Base-by-base conservation (phyloP, 2,113 vertebrate genomes). In the Neomonachus schauinslandi region DNA sequence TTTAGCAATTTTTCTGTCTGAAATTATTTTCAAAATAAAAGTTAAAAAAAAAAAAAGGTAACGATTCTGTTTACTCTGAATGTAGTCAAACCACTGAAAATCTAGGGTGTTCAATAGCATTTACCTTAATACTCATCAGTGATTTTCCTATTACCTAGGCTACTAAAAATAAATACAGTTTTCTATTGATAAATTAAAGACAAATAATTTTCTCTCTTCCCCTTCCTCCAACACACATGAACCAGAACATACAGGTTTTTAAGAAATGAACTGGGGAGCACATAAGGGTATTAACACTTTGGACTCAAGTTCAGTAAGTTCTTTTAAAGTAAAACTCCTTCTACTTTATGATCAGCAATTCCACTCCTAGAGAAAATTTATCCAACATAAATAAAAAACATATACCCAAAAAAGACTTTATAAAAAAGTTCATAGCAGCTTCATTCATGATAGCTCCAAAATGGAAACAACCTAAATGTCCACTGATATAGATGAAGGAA, bases 1-100 rank as follows among this genome's bases (percentile, higher is more conserved):
- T 82, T 84, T 46, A 89, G 15, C 10, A 95, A 89, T 28, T 85
- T 36, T 93, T 94, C 46, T 79, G 8, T 49, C 28, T 82, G 36
- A 91, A 84, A 74, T 49, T 88, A 95, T 83, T 96, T 49, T 84
- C 18, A 89, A 94, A 92, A 89, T 61, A 67, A 74, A 87, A 93
- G 51, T n/a, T n/a, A 22, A 42, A 77, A 91, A 67, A 67, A 67
- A 67, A 39, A 74, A 53, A 79, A 74, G 61, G n/a, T 16, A 86
- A 24, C 2, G 21, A 77, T 9, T 59, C 15, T 84, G 4, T 87
- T 74, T 72, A 81, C 26, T 69, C 36, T 53, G 16, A 4, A 71
- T 80, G 22, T 19, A 88, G 21, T 85, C 12, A 77, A 94, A 84
- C 7, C 46, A 57, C 3, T 84, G 63, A 95, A 59, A 89, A 79